phyloP scores from a whole-genome alignment of 2,113 vertebrate species.

The Reinhardtius hippoglossoides region DNA sequence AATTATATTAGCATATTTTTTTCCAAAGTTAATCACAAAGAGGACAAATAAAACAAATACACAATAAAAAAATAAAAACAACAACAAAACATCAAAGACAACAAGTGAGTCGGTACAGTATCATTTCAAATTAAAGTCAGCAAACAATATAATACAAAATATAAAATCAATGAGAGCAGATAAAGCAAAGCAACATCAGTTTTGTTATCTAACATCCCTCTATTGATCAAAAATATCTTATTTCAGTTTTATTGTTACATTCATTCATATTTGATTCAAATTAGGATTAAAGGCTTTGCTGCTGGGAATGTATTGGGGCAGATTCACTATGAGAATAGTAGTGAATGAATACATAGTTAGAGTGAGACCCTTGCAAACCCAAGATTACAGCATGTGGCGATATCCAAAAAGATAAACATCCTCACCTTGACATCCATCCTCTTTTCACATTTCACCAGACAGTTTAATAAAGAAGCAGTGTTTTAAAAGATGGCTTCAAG shows the following conservation, averaged over 20 bases:
- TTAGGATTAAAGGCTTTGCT: not conserved
- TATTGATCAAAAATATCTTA: not conserved
- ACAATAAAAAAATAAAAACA: too few species aligned
- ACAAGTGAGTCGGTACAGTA: too few species aligned
- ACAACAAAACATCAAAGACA: too few species aligned
- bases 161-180: not conserved
- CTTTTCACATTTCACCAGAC: not conserved
- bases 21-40: too few species aligned
- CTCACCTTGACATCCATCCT: not conserved
- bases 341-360: not conserved
- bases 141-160: not conserved
- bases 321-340: too few species aligned
- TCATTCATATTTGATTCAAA: not conserved
- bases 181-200: not conserved
- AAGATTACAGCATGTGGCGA: not conserved
- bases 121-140: too few species aligned
- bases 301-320: too few species aligned
- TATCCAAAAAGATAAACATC: not conserved
- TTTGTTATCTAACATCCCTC: not conserved
- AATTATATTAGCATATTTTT: too few species aligned
- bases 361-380: not conserved
- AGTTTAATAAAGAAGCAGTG: not conserved
- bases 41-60: too few species aligned
- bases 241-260: not conserved
- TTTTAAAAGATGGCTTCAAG: constrained; percentile 10